Evolutionary conservation across 37 sponge, comb jelly and placozoan genomes (phyloP).

Genomic region (Crambe crambe): DNA sequence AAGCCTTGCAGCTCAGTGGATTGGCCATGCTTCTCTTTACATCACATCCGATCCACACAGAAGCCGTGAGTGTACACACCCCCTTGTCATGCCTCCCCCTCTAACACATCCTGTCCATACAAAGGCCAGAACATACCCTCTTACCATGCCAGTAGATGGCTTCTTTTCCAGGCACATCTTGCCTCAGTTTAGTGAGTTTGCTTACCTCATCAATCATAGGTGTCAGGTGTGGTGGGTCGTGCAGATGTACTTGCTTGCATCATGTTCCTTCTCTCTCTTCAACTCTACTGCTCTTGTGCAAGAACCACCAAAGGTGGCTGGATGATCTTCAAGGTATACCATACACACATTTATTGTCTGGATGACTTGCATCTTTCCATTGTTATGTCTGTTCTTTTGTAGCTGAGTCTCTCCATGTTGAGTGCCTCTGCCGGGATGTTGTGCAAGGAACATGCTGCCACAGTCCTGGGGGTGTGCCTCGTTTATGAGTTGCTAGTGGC

Average conservation of each 20-base stretch:
- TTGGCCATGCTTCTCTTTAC: constrained; percentile 59
- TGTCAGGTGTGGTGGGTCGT: constrained; percentile 88
- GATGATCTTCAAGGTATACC: not conserved
- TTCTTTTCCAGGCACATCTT: no score
- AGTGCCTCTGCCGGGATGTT: constrained; percentile 66
- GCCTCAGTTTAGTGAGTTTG: no score
- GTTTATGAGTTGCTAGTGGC: constrained; percentile 39
- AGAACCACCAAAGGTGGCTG: not conserved
- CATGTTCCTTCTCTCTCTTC: constrained; percentile 57
- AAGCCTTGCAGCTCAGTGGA: not conserved
- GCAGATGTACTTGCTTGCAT: constrained; percentile 85
- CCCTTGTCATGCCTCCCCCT: not conserved
- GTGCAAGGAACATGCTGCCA: constrained; percentile 86
- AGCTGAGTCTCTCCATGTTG: constrained; percentile 39
- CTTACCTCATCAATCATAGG: constrained; percentile 15
- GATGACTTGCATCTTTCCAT: not conserved
- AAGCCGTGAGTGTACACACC: constrained; percentile 67
- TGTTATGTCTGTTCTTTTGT: not conserved
- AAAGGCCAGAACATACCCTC: no score
- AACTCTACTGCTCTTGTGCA: constrained; percentile 33
- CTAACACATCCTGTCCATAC: no score
- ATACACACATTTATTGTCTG: not conserved
- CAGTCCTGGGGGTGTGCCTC: constrained; percentile 79
- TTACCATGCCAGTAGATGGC: no score
- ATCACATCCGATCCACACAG: constrained; percentile 86